Evolutionary conservation across 2,113 vertebrate species (phyloP), one percentile per base, ranked within the genome.

Genomic region (Sylvilagus bachmani): DNA sequence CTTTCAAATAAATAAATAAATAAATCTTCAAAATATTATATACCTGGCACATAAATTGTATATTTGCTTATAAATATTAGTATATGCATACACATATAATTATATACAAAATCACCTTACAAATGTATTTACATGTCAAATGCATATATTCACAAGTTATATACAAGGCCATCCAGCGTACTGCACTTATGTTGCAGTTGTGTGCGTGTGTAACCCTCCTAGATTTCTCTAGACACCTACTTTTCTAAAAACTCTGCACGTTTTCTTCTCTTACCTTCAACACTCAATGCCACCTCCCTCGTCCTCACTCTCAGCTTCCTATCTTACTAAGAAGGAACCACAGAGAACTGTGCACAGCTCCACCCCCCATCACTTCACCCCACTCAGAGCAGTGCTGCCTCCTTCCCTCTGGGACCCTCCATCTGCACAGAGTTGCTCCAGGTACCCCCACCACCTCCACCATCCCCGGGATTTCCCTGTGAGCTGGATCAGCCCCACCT

Each of bases 331-430:
- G 36, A n/a, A 24, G 55, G 49, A 61, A 31, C 49, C 27, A 4
- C 17, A 29, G 55, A 58, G 3, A 24, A 33, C 24, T 22, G 33
- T 73, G 16, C 2, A n/a, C 6, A 80, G 6, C 33, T 8, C 44
- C 10, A 11, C 27, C 1, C 25, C 0, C 0, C 2, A 11, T 22
- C 13, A 7, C 10, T 0, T 25, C 14, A 3, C 25, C 44, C 78
- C 36, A 2, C 10, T 14, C 14, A 10, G 4, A 5, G 1, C 10
- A 21, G 10, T 22, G 25, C 55, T 5, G 4, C 14, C 16, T 16
- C 49, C n/a, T n/a, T 29, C 38, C 27, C 12, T 1, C 51, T 6
- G 36, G 31, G 31, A 4, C 49, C 17, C 2, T 64, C 69, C 31
- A 16, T 44, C 49, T 6, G 0, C 27, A 53, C 33, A 1, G 55